Percentiles rank a stretch among this genome's conserved stretches.
Conservation (phyloP, 1,140 invertebrate genomes). For the Reticulitermes speratus region DNA sequence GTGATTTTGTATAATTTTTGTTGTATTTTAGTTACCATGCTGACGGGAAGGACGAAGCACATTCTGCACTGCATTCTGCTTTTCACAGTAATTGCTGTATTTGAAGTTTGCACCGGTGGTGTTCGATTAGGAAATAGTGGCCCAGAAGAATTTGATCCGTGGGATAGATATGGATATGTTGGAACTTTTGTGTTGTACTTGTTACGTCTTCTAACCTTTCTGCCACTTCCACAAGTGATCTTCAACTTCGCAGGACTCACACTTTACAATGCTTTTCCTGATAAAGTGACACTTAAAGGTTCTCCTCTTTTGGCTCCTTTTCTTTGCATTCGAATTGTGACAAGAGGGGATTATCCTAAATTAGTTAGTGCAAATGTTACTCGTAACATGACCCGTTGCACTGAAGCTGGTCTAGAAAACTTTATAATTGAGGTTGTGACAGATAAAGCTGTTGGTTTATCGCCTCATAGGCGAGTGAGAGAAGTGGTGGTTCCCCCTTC, state of each 20-base stretch:
- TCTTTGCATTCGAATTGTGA: conserved; percentile 93
- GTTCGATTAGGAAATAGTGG: conserved; percentile 64
- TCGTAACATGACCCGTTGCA: conserved; percentile 86
- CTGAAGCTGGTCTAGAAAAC: conserved; percentile 89
- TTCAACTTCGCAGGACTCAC: conserved; percentile 90
- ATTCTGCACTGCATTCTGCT: conserved; percentile 76
- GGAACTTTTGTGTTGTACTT: conserved; percentile 67
- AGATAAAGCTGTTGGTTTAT: conserved; percentile 80
- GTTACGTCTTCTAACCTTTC: conserved; percentile 76
- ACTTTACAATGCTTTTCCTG: conserved; percentile 93
- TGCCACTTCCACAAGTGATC: conserved; percentile 85
- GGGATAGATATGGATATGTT: conserved; percentile 73
- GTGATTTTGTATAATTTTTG: neutral
- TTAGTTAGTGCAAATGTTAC: conserved; percentile 86
- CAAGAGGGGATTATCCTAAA: conserved; percentile 91
- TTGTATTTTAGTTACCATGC: conserved; percentile 45
- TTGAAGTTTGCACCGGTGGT: conserved; percentile 78
- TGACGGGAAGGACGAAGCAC: conserved; percentile 69
- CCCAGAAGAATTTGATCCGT: conserved; percentile 67
- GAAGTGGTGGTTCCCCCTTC: conserved; percentile 84
- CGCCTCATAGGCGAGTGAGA: conserved; percentile 67
- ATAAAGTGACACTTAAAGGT: conserved; percentile 86
- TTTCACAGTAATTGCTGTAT: conserved; percentile 69
- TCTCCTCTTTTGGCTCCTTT: conserved; percentile 91
- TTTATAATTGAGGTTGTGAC: conserved; percentile 97